phyloP scores from a whole-genome alignment of 2,113 vertebrate species.

The Oryzias javanicus region DNA sequence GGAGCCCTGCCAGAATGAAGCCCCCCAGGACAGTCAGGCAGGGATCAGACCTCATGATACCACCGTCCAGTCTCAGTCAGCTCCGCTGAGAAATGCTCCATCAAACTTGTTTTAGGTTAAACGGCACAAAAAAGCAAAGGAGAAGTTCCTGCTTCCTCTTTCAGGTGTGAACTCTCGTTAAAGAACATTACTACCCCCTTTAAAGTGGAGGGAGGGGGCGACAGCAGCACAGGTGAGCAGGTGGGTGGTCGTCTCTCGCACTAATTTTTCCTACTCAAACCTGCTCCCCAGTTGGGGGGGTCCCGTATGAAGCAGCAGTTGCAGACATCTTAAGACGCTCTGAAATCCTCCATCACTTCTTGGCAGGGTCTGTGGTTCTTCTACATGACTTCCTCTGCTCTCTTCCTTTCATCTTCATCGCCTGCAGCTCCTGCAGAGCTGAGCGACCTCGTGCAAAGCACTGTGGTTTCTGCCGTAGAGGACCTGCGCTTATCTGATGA shows the following conservation, averaged over 20 bases:
- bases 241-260: slow-evolving; percentile 44
- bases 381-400: slow-evolving; percentile 48
- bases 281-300: slow-evolving; percentile 11
- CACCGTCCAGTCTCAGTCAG: slow-evolving; percentile 10
- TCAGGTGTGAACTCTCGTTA: slow-evolving; percentile 2
- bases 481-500: slow-evolving; percentile 1
- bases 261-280: slow-evolving; percentile 12
- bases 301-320: slow-evolving; percentile 7
- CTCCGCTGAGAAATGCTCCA: slow-evolving; percentile 5
- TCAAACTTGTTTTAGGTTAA: slow-evolving; percentile 4
- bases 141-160: slow-evolving; percentile 43
- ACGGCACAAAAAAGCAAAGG: slow-evolving; percentile 9
- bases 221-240: slow-evolving; percentile 1
- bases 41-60: slow-evolving; percentile 36
- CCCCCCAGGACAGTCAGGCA: slow-evolving; percentile 12
- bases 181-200: background rate
- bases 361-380: slow-evolving; percentile 37
- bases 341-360: slow-evolving; percentile 26
- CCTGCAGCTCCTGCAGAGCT: slow-evolving; percentile 45
- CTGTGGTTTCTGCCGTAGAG: slow-evolving; percentile 35
- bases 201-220: background rate
- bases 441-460: slow-evolving; percentile 29
- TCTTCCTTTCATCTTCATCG: slow-evolving; percentile 31
- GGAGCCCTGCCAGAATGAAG: slow-evolving; percentile 24
- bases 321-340: background rate